Evolutionary conservation across 2,888 invertebrate species (phyloP).

Genomic region (Torymus tubicola): DNA sequence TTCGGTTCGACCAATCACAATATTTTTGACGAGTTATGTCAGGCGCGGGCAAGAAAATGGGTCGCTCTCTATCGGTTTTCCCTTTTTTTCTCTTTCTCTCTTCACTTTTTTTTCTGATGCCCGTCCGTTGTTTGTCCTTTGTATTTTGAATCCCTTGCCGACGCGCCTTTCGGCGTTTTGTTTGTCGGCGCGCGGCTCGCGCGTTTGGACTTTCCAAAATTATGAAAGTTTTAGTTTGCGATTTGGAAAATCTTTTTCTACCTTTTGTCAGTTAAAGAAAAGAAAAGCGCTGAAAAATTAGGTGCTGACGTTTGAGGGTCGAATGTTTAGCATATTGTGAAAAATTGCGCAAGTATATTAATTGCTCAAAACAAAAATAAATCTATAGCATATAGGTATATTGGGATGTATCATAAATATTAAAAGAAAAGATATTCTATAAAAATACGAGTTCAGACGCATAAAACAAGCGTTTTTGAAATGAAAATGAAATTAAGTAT

Average conservation of each 20-base stretch:
- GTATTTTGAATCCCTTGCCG: conserved; percentile 43
- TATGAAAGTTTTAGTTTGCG: conserved; percentile 52
- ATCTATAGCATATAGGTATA: too few relatives aligned
- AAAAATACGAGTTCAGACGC: too few relatives aligned
- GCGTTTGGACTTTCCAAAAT: conserved; percentile 47
- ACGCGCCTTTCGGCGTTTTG: conserved; percentile 35
- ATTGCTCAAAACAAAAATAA: too few relatives aligned
- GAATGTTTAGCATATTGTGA: too few relatives aligned
- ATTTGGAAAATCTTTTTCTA: conserved; percentile 51
- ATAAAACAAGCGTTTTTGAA: too few relatives aligned
- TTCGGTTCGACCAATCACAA: conserved; percentile 74
- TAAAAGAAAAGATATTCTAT: too few relatives aligned
- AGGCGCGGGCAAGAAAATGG: conserved; percentile 46
- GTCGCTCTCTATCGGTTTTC: conserved; percentile 55
- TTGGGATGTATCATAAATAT: too few relatives aligned
- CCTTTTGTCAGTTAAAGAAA: conserved; percentile 16
- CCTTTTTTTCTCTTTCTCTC: conserved; percentile 50
- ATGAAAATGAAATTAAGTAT: too few relatives aligned
- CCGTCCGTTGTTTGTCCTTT: conserved; percentile 49
- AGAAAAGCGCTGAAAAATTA: conserved; percentile 12
- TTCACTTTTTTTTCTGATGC: not conserved
- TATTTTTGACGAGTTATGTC: conserved; percentile 76
- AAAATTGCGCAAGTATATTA: too few relatives aligned
- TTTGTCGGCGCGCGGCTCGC: conserved; percentile 29
- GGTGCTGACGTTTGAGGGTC: not conserved